Percentiles rank a stretch among this genome's conserved stretches.
These are phyloP conservation scores for Halichoeres trimaculatus DNA, from an alignment of 2,113 vertebrate genomes.

Conservation along the genomic window DNA sequence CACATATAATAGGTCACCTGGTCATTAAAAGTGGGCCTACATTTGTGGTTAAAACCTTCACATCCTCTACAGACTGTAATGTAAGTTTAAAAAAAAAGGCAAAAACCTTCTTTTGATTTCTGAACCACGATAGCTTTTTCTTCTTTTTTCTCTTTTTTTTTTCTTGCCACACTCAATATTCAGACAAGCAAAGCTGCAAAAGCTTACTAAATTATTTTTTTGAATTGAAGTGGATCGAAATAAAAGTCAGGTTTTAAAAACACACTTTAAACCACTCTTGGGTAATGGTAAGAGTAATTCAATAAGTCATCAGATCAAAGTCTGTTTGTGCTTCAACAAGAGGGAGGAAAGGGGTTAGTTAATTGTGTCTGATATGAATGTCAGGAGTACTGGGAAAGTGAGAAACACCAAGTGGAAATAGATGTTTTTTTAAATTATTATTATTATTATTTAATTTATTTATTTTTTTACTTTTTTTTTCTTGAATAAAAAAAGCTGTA, in stretches of 20 bases:
- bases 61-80: neutral
- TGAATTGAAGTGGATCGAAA: conserved; percentile 43
- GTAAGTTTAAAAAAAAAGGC: neutral
- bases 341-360: conserved; percentile 17
- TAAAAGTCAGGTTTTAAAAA: conserved; percentile 34
- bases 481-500: too few relatives aligned
- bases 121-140: neutral
- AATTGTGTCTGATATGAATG: neutral
- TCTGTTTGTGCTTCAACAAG: conserved; percentile 24
- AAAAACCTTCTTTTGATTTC: neutral
- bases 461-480: too few relatives aligned
- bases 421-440: neutral
- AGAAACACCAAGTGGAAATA: neutral
- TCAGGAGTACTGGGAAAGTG: neutral
- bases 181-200: neutral
- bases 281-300: conserved; percentile 50
- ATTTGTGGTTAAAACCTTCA: too few relatives aligned
- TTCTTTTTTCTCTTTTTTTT: conserved; percentile 1
- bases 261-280: conserved; percentile 40
- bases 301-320: conserved; percentile 33
- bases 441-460: too few relatives aligned
- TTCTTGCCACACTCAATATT: conserved; percentile 12
- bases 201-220: conserved; percentile 33
- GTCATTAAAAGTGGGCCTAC: too few relatives aligned
- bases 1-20: too few relatives aligned